Percentiles rank a stretch among this genome's conserved stretches.
phyloP scores from a whole-genome alignment of 2,797 vertebrate genomes.

The Taenioides sp. region DNA sequence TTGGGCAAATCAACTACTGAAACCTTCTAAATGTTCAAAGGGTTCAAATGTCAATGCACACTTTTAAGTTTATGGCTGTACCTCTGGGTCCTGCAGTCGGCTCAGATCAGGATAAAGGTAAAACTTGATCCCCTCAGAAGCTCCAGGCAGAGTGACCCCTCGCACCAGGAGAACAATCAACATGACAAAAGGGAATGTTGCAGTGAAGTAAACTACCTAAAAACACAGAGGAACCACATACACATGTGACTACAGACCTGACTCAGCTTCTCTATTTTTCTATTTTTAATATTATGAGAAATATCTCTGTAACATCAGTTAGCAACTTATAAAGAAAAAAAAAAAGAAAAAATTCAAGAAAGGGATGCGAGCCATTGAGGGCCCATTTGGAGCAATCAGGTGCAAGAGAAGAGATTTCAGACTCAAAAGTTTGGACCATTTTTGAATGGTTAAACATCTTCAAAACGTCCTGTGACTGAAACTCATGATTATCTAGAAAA shows the following conservation, averaged over 20 bases:
- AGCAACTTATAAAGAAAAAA: not conserved
- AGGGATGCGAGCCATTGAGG: not conserved
- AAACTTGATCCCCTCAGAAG: constrained; percentile 94
- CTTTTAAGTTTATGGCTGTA: constrained; percentile 45
- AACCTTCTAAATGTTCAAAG: not conserved
- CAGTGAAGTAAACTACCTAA: constrained; percentile 97
- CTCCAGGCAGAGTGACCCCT: constrained; percentile 94
- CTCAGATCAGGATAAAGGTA: constrained; percentile 94
- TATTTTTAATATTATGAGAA: not conserved
- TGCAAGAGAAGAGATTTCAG: no score
- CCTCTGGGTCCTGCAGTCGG: constrained; percentile 94
- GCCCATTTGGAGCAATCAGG: not conserved
- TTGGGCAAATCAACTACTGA: not conserved
- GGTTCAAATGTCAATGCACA: not conserved
- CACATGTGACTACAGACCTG: not conserved
- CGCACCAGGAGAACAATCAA: constrained; percentile 92
- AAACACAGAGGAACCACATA: constrained; percentile 16
- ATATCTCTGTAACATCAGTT: not conserved
- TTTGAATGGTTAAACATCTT: no score
- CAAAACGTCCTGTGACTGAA: no score
- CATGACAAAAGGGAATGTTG: constrained; percentile 97
- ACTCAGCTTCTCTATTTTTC: constrained; percentile 1
- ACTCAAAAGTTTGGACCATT: not conserved
- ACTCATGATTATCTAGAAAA: no score
- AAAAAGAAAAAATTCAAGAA: no score